Evolutionary conservation across 2,888 invertebrate genomes (phyloP), one percentile per base, ranked within the genome.

Genomic region (Tethea ocularis): DNA sequence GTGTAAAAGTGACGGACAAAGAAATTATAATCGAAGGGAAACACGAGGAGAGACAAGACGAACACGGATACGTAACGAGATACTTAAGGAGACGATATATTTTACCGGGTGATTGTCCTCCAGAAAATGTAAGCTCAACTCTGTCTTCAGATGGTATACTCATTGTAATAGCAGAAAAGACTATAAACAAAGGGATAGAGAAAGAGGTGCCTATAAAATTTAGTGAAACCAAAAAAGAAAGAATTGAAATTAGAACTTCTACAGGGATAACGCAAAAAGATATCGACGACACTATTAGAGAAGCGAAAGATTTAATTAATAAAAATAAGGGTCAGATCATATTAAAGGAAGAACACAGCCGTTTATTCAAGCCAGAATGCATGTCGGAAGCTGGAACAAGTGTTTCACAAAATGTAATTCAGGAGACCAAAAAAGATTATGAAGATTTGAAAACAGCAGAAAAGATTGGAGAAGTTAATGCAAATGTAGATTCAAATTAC

Each of bases 1-100:
- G 93, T 1, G 96, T 96, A 0, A 96, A 95, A 83, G 94, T 95
- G 0, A 88, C 90, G 11, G 94, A 95, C 61, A 93, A 93, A 63
- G 93, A 92, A 66, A 92, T 96, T 33, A 84, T 95, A 11, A 93
- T 95, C 11, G 94, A 95, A 78, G 94, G 89, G 3, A 92, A 87
- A 66, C 94, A 94, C 65, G 90, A 93, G 61, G 94, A 94, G 60
- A 84, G 86, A 63, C 75, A 80, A 51, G 94, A 94, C 60, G 86
- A 89, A 41, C 89, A 92, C 64, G 94, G 94, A 10, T 87, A 79
- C 61, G 82, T 94, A 57, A 85, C 89, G 13, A 79, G 93, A 56
- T 87, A 93, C 52, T 93, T 94, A 66, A 85, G 78, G 57, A 83
- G 94, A 36, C 83, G 91, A 52, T 94, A 93, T 71, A 67, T 81